Evolutionary conservation across 2,888 invertebrate genomes (phyloP).

Genomic region (Pterostichus madidus): DNA sequence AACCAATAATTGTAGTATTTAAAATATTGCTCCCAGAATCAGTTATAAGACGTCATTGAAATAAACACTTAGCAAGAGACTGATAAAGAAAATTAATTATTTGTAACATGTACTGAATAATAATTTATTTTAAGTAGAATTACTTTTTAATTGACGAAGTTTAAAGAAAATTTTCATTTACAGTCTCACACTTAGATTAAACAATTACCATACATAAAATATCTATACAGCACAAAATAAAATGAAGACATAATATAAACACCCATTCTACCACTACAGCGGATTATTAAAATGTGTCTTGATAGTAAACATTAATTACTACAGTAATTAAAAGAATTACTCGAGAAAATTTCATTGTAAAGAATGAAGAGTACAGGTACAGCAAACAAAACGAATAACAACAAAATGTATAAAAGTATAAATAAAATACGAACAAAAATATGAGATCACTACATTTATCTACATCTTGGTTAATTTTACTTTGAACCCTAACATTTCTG

Average conservation of each 20-base stretch:
- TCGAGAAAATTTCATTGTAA: constrained; percentile 1
- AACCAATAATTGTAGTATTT: background rate
- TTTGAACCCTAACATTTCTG: constrained; percentile 97
- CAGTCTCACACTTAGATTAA: background rate
- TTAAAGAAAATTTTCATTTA: background rate
- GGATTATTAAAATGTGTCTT: background rate
- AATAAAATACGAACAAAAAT: constrained; percentile 19
- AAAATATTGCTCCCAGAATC: background rate
- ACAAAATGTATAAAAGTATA: constrained; percentile 1
- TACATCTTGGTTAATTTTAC: constrained; percentile 94
- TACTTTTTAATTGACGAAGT: too few species aligned
- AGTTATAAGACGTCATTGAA: constrained; percentile 15
- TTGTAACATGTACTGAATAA: background rate
- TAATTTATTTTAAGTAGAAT: too few species aligned
- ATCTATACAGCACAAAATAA: background rate
- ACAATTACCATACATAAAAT: too few species aligned
- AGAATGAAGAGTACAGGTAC: constrained; percentile 26
- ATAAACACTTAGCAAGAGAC: background rate
- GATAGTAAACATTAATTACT: constrained; percentile 17
- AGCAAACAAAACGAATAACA: constrained; percentile 2
- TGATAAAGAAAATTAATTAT: constrained; percentile 1
- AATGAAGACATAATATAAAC: background rate
- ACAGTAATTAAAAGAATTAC: constrained; percentile 8
- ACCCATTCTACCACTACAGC: background rate
- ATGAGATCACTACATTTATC: constrained; percentile 81